These are phyloP conservation scores for Gobio occitaniae DNA, from an alignment of 2,797 vertebrate species.

Conservation along the genomic window DNA sequence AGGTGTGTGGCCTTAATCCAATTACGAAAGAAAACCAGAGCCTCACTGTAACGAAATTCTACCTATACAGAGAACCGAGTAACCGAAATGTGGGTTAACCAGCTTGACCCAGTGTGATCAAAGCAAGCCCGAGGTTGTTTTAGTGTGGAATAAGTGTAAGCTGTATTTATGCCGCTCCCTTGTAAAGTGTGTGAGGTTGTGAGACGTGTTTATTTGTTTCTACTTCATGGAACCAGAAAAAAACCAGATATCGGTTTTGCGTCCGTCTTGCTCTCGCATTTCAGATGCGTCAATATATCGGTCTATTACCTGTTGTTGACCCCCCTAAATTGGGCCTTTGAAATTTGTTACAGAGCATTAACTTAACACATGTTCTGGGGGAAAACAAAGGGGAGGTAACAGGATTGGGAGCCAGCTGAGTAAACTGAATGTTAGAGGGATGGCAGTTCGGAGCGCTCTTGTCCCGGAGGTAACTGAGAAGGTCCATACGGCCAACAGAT, in stretches of 20 bases:
- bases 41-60: slow-evolving; percentile 70
- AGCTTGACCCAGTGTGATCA: slow-evolving; percentile 24
- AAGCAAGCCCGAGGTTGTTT: slow-evolving; percentile 30
- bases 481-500: slow-evolving; percentile 93
- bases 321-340: slow-evolving; percentile 77
- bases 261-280: slow-evolving; percentile 28
- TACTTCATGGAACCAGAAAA: slow-evolving; percentile 35
- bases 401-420: slow-evolving; percentile 80
- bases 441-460: slow-evolving; percentile 71
- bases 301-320: slow-evolving; percentile 81
- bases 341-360: slow-evolving; percentile 84
- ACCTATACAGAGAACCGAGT: not conserved
- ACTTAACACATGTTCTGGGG: slow-evolving; percentile 83
- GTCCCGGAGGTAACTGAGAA: slow-evolving; percentile 79
- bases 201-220: slow-evolving; percentile 44
- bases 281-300: slow-evolving; percentile 75
- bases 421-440: slow-evolving; percentile 75
- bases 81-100: not conserved
- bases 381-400: slow-evolving; percentile 79
- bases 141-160: slow-evolving; percentile 8
- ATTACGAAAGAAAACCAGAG: slow-evolving; percentile 74
- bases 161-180: slow-evolving; percentile 26
- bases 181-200: slow-evolving; percentile 42
- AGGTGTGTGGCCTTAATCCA: slow-evolving; percentile 85
- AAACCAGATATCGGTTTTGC: slow-evolving; percentile 6